Conservation (phyloP, 1,140 invertebrate species). For the Drosophila ogumai region DNA sequence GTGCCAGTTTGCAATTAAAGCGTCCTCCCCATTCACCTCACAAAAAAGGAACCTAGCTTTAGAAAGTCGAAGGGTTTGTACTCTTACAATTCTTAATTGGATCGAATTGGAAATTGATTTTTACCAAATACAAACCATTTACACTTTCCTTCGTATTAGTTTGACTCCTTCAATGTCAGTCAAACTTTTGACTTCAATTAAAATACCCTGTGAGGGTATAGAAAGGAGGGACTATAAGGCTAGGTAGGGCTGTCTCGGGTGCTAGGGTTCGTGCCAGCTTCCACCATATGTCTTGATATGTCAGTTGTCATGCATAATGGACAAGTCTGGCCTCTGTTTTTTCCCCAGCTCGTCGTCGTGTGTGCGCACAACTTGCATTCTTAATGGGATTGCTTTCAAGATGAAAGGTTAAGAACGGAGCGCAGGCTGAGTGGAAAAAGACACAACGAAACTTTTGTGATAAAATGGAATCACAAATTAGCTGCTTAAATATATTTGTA, state of each 20-base stretch:
- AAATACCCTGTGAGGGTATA: not conserved
- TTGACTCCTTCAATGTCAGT: not conserved
- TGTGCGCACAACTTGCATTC: constrained; percentile 52
- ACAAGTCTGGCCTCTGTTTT: constrained; percentile 20
- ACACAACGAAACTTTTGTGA: constrained; percentile 7
- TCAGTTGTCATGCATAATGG: constrained; percentile 75
- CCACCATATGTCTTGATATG: constrained; percentile 73
- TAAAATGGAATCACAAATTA: constrained; percentile 50
- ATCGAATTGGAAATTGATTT: not conserved
- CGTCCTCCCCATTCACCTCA: constrained; percentile 3
- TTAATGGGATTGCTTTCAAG: constrained; percentile 47
- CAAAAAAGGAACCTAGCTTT: constrained; percentile 11
- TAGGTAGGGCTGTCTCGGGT: constrained; percentile 14
- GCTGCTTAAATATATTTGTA: constrained; percentile 18
- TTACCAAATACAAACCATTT: not conserved
- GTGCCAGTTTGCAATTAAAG: constrained; percentile 77
- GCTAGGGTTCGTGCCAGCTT: constrained; percentile 37
- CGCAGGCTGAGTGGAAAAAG: constrained; percentile 5
- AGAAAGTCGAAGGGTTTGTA: not conserved
- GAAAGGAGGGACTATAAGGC: constrained; percentile 39
- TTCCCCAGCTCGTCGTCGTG: constrained; percentile 6
- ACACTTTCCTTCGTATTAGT: not conserved
- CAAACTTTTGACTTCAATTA: not conserved
- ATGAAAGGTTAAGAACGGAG: constrained; percentile 23
- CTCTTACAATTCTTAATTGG: not conserved